Evolutionary conservation across 2,113 vertebrate genomes (phyloP).

Genomic region (Myodes glareolus): DNA sequence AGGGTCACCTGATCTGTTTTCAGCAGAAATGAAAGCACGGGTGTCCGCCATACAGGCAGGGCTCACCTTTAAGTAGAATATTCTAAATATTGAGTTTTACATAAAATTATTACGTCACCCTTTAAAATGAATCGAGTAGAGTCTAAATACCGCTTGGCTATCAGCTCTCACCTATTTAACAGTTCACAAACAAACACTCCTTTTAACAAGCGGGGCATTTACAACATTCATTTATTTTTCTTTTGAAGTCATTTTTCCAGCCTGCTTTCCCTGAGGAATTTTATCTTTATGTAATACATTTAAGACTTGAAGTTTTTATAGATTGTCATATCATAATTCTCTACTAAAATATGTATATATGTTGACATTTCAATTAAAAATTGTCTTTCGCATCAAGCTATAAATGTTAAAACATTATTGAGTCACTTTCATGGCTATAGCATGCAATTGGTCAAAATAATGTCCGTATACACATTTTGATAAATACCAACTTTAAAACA

Average conservation of each 20-base stretch:
- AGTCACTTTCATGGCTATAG: constrained; percentile 33
- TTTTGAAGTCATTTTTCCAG: constrained; percentile 59
- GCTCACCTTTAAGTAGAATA: constrained; percentile 45
- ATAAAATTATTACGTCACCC: constrained; percentile 31
- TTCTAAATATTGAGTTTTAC: constrained; percentile 5
- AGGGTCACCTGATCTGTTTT: neutral
- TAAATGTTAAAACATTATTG: constrained; percentile 52
- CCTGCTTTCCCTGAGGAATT: neutral
- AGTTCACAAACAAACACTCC: constrained; percentile 19
- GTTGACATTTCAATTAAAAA: constrained; percentile 60
- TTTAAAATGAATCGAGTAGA: constrained; percentile 51
- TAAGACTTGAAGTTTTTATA: constrained; percentile 31
- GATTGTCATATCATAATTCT: constrained; percentile 25
- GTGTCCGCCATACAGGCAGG: neutral
- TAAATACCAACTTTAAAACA: constrained; percentile 19
- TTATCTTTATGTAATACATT: constrained; percentile 56
- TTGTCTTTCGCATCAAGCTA: constrained; percentile 7
- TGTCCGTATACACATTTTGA: constrained; percentile 17
- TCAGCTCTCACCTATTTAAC: constrained; percentile 49
- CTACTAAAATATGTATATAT: constrained; percentile 30
- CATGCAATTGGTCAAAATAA: constrained; percentile 11
- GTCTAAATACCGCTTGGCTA: constrained; percentile 28
- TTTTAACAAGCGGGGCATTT: constrained; percentile 28
- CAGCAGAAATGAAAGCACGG: neutral
- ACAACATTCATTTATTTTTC: constrained; percentile 56